Evolutionary conservation across 2,888 invertebrate genomes (phyloP), one percentile per base, ranked within the genome.

Genomic region (Acanthosepion pharaonis): DNA sequence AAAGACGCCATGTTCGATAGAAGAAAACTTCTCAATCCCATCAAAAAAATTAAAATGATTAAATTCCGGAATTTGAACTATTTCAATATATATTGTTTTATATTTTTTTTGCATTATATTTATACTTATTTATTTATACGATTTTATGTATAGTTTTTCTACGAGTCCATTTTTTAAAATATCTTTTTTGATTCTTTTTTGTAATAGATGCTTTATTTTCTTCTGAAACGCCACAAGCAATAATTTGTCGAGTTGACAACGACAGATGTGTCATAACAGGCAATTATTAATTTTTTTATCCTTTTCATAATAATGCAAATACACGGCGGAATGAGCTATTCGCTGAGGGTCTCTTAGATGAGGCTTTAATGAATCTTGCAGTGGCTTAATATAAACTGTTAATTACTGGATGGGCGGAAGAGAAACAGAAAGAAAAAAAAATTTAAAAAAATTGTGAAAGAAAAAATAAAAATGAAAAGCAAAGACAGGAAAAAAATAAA

Each of bases 361-460:
- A n/a, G n/a, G 78, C 78, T 78, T 78, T 78, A n/a, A 78, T 78
- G 78, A 78, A n/a, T 78, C n/a, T 78, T 78, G n/a, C n/a, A n/a
- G n/a, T 15, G n/a, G 78, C 78, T 78, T 78, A 78, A 78, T 78
- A 78, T 78, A 78, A 78, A 78, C 78, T 78, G 78, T 78, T 78
- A 78, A 78, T 78, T 78, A 78, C 78, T 78, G 23, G 33, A 78
- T 78, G n/a, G 78, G 78, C n/a, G n/a, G n/a, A n/a, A 78, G n/a
- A 78, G 4, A 78, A n/a, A n/a, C 0, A n/a, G 4, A n/a, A n/a
- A 11, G 8, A 15, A 78, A 78, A n/a, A 78, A 11, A 33, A n/a
- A 4, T 15, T 15, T 11, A n/a, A 33, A n/a, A 78, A n/a, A 33
- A n/a, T 5, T 15, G n/a, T 33, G n/a, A 18, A 78, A 78, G 78